These are phyloP conservation scores for Acanthosepion esculentum DNA, from an alignment of 2,888 invertebrate species.

Conservation along the genomic window DNA sequence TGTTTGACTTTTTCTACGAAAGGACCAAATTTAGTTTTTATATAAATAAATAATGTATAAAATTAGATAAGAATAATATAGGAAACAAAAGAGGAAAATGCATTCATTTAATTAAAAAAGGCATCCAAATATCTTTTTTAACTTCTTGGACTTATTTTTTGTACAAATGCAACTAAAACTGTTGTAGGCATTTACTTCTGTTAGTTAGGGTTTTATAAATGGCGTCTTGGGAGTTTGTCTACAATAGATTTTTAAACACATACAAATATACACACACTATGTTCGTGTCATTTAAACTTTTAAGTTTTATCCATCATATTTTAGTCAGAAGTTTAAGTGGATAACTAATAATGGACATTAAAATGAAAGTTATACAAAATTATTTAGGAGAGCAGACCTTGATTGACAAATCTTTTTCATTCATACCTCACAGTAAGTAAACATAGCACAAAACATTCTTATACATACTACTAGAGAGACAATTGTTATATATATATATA, in stretches of 20 bases:
- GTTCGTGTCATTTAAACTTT: not conserved
- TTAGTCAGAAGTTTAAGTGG: not conserved
- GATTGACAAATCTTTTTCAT: not conserved
- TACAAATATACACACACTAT: not conserved
- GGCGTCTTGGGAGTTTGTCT: slow-evolving; percentile 1
- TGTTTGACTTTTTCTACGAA: no score
- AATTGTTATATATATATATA: not conserved
- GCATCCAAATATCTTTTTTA: not conserved
- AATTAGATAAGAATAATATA: not conserved
- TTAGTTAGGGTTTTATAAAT: not conserved
- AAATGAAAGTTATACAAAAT: not conserved
- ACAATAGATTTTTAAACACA: no score
- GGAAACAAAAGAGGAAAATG: not conserved
- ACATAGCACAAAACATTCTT: not conserved
- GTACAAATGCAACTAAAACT: not conserved
- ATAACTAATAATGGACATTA: not conserved
- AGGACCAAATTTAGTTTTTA: no score
- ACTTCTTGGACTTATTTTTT: not conserved
- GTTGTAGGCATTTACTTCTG: not conserved
- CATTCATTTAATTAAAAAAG: not conserved
- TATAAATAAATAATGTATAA: no score
- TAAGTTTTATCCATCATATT: not conserved
- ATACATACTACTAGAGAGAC: not conserved
- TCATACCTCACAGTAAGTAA: not conserved
- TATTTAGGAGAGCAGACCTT: not conserved